These are phyloP conservation scores for Cerastis rubricosa DNA, from an alignment of 2,888 invertebrate genomes.

Conservation along the genomic window DNA sequence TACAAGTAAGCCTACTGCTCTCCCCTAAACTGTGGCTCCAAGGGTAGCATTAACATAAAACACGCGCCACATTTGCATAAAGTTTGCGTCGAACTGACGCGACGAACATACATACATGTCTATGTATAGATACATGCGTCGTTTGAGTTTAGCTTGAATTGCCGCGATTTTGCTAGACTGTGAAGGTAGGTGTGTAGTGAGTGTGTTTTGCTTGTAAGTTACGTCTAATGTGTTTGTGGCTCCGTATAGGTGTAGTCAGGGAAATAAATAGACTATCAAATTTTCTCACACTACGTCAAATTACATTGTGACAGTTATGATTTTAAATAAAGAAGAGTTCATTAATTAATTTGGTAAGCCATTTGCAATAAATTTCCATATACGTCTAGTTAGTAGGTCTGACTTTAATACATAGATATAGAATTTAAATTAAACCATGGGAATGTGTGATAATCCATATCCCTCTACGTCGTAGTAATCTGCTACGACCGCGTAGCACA, in stretches of 20 bases:
- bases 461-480: constrained; percentile 2
- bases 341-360: not conserved
- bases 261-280: not conserved
- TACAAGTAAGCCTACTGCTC: constrained; percentile 43
- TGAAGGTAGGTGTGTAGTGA: not conserved
- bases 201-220: constrained; percentile 18
- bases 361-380: not conserved
- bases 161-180: constrained; percentile 26
- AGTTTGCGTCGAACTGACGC: constrained; percentile 52
- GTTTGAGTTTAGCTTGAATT: constrained; percentile 32
- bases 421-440: not conserved
- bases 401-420: not conserved
- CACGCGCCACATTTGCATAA: constrained; percentile 60
- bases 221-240: constrained; percentile 12
- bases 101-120: constrained; percentile 7
- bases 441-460: not conserved
- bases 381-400: not conserved
- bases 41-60: constrained; percentile 59
- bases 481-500: constrained; percentile 29
- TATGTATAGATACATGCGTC: constrained; percentile 4
- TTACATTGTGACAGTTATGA: not conserved
- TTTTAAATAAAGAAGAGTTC: not conserved
- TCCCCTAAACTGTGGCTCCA: not conserved
- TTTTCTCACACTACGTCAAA: not conserved
- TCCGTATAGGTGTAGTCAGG: not conserved